These are phyloP conservation scores for Corythucha ciliata DNA, from an alignment of 2,888 invertebrate species.

Conservation along the genomic window DNA sequence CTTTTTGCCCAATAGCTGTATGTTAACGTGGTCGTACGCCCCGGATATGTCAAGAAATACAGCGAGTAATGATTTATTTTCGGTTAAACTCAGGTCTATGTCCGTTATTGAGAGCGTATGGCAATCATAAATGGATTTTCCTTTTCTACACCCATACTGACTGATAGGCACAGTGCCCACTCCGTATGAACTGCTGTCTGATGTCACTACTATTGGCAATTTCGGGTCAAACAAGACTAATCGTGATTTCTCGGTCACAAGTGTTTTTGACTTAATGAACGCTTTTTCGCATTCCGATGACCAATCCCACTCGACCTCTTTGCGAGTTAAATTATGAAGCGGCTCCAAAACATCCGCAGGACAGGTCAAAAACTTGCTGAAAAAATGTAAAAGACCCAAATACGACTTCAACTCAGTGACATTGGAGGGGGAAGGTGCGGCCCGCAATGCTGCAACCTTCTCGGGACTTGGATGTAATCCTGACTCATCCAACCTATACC, in stretches of 20 bases:
- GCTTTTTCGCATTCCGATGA: constrained; percentile 5
- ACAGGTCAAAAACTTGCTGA: constrained; percentile 13
- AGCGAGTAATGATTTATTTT: background rate
- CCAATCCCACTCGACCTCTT: constrained; percentile 11
- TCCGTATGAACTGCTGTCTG: too few species aligned
- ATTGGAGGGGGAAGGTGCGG: background rate
- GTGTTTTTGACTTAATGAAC: constrained; percentile 3
- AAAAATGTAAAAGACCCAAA: constrained; percentile 17
- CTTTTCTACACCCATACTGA: constrained; percentile 28
- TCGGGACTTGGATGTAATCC: background rate
- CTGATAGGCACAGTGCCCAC: constrained; percentile 20
- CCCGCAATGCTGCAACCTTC: background rate
- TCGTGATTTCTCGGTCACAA: constrained; percentile 30
- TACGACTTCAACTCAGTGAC: constrained; percentile 6
- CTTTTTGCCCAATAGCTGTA: background rate
- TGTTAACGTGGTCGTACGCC: background rate
- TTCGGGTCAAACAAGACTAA: too few species aligned
- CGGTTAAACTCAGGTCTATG: background rate
- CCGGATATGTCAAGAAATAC: background rate
- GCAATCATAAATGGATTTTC: constrained; percentile 25
- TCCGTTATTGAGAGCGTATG: constrained; percentile 15
- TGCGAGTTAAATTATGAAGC: constrained; percentile 13
- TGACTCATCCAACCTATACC: background rate
- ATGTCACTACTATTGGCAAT: too few species aligned
- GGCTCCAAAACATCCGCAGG: constrained; percentile 7